Conservation (phyloP, 2,888 invertebrate genomes). For the Agonopterix arenella region DNA sequence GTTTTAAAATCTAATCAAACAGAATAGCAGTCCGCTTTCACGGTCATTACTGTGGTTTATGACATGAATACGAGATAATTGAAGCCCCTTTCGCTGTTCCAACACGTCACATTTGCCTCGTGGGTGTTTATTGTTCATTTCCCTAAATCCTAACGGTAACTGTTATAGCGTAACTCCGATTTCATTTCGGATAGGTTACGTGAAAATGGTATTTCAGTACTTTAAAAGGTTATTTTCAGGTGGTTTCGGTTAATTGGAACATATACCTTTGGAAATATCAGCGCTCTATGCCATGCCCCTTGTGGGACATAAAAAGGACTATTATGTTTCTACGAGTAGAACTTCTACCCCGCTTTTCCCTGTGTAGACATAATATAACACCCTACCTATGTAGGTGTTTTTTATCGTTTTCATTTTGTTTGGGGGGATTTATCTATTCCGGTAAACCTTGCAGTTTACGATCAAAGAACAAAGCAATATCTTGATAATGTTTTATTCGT, state of each 20-base stretch:
- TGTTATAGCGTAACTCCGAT: not conserved
- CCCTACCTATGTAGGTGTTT: too few species aligned
- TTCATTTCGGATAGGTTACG: not conserved
- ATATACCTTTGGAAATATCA: too few species aligned
- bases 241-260: not conserved
- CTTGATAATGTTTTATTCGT: too few species aligned
- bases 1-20: constrained; percentile 1
- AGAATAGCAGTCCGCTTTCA: constrained; percentile 2
- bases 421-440: too few species aligned
- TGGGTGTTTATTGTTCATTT: constrained; percentile 5
- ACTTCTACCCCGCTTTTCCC: too few species aligned
- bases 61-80: constrained; percentile 6
- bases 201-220: not conserved
- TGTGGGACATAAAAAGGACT: too few species aligned
- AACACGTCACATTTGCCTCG: not conserved
- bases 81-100: constrained; percentile 3
- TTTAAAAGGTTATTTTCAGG: not conserved
- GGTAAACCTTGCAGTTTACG: too few species aligned
- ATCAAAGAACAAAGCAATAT: too few species aligned
- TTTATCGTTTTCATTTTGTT: too few species aligned
- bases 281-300: too few species aligned
- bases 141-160: constrained; percentile 3
- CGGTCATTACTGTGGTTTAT: constrained; percentile 5
- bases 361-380: too few species aligned
- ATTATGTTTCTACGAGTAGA: too few species aligned